A percentile compares a stretch with the other conserved stretches of the same genome.
Evolutionary conservation across 2,888 invertebrate species (phyloP).

Genomic region (Ryuthela nishihirai): DNA sequence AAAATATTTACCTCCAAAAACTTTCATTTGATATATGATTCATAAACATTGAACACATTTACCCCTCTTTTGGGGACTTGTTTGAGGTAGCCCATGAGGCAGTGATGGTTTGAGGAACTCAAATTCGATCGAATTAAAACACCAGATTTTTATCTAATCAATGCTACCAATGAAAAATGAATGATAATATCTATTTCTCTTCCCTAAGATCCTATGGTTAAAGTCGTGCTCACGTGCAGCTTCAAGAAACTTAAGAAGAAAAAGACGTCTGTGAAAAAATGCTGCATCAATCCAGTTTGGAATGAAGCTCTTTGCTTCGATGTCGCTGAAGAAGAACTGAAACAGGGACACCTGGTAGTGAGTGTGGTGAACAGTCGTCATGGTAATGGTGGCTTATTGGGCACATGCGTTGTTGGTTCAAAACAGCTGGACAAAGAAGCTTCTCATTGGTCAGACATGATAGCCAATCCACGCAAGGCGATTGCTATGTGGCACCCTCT

Average conservation of each 20-base stretch:
- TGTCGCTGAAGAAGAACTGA: conserved; percentile 68
- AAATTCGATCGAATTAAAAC: no score
- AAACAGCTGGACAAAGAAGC: conserved; percentile 63
- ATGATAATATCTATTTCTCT: no score
- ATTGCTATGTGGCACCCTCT: conserved; percentile 88
- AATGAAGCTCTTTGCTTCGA: conserved; percentile 87
- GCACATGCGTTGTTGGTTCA: conserved; percentile 70
- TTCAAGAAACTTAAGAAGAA: conserved; percentile 75
- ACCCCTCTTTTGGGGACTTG: no score
- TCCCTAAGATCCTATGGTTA: conserved; percentile 78
- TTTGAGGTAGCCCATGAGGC: no score
- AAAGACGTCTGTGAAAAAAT: conserved; percentile 75
- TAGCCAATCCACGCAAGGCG: conserved; percentile 77
- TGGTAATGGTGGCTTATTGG: conserved; percentile 59
- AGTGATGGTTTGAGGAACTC: no score
- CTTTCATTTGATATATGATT: no score
- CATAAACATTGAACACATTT: no score
- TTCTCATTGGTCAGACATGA: conserved; percentile 85
- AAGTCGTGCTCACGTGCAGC: conserved; percentile 77
- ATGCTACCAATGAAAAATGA: no score
- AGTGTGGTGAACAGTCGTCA: conserved; percentile 61
- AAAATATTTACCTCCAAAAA: no score
- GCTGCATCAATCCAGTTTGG: conserved; percentile 79
- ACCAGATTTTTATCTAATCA: no score
- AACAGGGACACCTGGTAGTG: conserved; percentile 78